Percentiles rank a stretch among this genome's conserved stretches.
phyloP scores from a whole-genome alignment of 2,113 vertebrate genomes.

The Antechinus flavipes region DNA sequence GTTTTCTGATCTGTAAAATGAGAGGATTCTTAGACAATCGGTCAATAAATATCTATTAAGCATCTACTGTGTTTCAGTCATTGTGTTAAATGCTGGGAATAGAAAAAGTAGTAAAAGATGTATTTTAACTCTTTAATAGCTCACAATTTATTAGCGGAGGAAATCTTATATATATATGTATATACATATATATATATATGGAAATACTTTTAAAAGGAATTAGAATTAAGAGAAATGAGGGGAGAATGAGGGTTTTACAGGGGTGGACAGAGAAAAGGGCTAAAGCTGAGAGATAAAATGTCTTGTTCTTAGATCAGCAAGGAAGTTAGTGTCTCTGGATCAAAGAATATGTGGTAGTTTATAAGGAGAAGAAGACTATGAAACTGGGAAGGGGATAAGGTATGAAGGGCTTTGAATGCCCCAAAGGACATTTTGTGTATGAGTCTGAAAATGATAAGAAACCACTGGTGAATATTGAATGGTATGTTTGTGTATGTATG shows the following conservation, averaged over 20 bases:
- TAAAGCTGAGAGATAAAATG: background rate
- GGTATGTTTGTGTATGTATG: too few species aligned
- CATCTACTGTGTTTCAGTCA: background rate
- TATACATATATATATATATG: too few species aligned
- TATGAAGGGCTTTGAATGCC: background rate
- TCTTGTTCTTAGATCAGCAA: background rate
- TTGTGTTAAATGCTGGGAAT: background rate
- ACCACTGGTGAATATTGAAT: too few species aligned
- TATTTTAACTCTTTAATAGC: background rate
- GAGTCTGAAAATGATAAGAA: background rate
- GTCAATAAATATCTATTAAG: background rate
- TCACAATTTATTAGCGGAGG: background rate
- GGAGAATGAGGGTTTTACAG: background rate
- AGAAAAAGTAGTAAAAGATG: background rate
- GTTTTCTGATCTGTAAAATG: too few species aligned
- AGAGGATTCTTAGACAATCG: too few species aligned
- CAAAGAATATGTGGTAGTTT: background rate
- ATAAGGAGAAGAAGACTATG: background rate
- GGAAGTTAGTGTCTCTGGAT: background rate
- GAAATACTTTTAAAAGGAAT: background rate
- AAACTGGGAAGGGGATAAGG: background rate
- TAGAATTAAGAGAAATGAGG: background rate
- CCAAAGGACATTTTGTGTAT: background rate
- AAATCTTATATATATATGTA: too few species aligned
- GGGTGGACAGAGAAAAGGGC: background rate